Evolutionary conservation across 2,888 invertebrate genomes (phyloP).

Genomic region (Laspeyria flexula): DNA sequence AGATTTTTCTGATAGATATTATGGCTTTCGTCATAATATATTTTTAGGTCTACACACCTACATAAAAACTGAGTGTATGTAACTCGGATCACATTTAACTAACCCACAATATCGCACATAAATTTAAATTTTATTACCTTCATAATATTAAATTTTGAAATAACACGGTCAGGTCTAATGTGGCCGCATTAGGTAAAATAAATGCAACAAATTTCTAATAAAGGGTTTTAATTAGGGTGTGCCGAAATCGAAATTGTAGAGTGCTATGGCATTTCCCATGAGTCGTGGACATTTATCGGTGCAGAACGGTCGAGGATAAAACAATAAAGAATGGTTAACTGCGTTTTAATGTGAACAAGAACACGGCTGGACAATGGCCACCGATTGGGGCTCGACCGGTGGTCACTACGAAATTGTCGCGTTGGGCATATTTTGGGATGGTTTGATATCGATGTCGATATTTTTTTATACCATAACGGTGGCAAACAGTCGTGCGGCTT

Average conservation of each 20-base stretch:
- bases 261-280: slow-evolving; percentile 74
- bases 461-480: neutral
- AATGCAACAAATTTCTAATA: slow-evolving; percentile 75
- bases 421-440: slow-evolving; percentile 35
- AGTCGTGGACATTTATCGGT: slow-evolving; percentile 80
- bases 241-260: slow-evolving; percentile 65
- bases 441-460: slow-evolving; percentile 10
- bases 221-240: slow-evolving; percentile 72
- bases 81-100: neutral
- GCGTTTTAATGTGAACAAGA: slow-evolving; percentile 85
- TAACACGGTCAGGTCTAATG: slow-evolving; percentile 44
- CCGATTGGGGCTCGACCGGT: slow-evolving; percentile 75
- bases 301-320: slow-evolving; percentile 73
- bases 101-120: neutral
- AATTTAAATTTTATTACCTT: slow-evolving; percentile 30
- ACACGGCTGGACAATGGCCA: slow-evolving; percentile 79
- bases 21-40: too few relatives aligned
- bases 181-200: slow-evolving; percentile 60
- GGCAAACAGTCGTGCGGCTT: too few relatives aligned
- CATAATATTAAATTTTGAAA: slow-evolving; percentile 56
- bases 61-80: neutral
- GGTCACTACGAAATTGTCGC: slow-evolving; percentile 75
- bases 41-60: too few relatives aligned
- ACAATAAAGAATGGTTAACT: slow-evolving; percentile 86
- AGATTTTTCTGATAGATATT: too few relatives aligned